Evolutionary conservation across 2,888 invertebrate genomes (phyloP).

Genomic region (Seladonia tumulorum): DNA sequence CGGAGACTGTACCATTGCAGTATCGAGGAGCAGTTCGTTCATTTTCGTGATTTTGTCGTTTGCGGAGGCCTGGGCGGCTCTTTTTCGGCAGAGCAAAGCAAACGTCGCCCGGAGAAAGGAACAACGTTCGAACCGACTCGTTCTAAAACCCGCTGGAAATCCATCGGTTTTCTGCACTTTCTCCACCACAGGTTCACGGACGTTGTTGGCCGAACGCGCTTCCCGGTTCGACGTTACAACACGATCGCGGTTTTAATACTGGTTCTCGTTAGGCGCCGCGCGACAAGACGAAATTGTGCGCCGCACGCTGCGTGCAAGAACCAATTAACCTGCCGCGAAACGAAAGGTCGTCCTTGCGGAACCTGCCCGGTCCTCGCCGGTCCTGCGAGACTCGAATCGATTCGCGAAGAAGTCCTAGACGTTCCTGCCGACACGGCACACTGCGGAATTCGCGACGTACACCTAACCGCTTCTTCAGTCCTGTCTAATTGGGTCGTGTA

Average conservation of each 20-base stretch:
- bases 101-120: constrained; percentile 25
- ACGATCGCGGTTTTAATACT: constrained; percentile 33
- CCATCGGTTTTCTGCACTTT: constrained; percentile 37
- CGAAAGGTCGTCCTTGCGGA: constrained; percentile 58
- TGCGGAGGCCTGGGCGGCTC: neutral
- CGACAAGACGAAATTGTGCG: neutral
- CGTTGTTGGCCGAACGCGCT: constrained; percentile 16
- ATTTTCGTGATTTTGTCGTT: constrained; percentile 29
- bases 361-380: neutral
- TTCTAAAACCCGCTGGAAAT: constrained; percentile 3
- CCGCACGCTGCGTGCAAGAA: neutral
- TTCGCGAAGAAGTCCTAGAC: neutral
- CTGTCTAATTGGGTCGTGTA: neutral
- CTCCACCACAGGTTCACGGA: constrained; percentile 46
- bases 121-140: constrained; percentile 9
- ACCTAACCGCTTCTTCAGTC: neutral
- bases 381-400: neutral
- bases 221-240: constrained; percentile 18
- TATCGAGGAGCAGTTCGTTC: constrained; percentile 1
- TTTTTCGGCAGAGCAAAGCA: constrained; percentile 28
- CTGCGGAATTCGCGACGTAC: neutral
- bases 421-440: neutral
- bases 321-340: neutral
- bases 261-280: constrained; percentile 16
- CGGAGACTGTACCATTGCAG: neutral